Percentiles rank a stretch among this genome's conserved stretches.
Evolutionary conservation across 2,797 vertebrate genomes (phyloP).

Genomic region (Sciaenops ocellatus): DNA sequence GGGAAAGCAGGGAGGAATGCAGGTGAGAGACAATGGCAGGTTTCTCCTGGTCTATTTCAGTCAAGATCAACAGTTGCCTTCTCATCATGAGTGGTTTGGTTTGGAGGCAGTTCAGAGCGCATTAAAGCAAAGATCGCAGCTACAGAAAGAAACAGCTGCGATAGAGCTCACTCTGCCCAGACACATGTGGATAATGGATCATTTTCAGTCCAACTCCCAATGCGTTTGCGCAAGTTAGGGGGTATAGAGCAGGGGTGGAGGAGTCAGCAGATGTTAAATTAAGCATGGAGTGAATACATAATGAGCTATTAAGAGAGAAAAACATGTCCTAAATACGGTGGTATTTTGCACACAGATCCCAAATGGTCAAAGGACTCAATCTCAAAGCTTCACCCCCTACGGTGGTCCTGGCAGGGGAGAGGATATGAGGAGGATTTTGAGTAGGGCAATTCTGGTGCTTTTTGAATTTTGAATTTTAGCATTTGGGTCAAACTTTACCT

Average conservation of each 20-base stretch:
- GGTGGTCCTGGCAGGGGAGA: constrained; percentile 51
- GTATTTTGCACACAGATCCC: constrained; percentile 53
- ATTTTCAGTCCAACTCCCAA: constrained; percentile 74
- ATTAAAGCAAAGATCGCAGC: constrained; percentile 65
- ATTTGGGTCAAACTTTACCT: constrained; percentile 86
- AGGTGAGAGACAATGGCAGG: constrained; percentile 51
- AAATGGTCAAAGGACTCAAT: constrained; percentile 54
- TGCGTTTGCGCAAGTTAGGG: constrained; percentile 71
- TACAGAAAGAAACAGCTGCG: constrained; percentile 72
- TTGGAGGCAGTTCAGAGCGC: constrained; percentile 59
- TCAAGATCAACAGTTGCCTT: constrained; percentile 64
- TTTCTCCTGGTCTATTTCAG: constrained; percentile 54
- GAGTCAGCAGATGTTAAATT: constrained; percentile 81
- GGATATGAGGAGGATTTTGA: constrained; percentile 40
- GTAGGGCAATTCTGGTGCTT: constrained; percentile 45
- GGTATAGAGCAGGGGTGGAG: constrained; percentile 55
- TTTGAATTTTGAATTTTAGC: constrained; percentile 75
- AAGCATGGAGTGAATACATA: constrained; percentile 81
- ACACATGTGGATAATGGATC: constrained; percentile 83
- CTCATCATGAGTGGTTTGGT: constrained; percentile 51
- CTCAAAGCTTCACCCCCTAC: constrained; percentile 42
- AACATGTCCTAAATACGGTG: constrained; percentile 72
- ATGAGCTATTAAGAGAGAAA: constrained; percentile 78
- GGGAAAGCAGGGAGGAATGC: not conserved
- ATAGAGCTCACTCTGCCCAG: constrained; percentile 68